Evolutionary conservation across 1,140 invertebrate genomes (phyloP).

Genomic region (Chlorops oryzae): DNA sequence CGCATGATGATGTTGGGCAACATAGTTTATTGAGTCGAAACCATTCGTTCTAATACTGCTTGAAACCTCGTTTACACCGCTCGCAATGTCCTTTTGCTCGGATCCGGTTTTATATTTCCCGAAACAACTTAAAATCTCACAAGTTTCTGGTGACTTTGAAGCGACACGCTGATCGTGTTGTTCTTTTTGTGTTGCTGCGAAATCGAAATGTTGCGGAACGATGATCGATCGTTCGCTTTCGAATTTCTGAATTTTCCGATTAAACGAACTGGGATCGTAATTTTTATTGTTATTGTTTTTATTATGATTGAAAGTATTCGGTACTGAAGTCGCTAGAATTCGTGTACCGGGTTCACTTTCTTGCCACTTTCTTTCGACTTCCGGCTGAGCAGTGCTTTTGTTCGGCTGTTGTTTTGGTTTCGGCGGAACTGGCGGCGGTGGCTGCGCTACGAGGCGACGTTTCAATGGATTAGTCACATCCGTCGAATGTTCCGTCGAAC

Average conservation of each 20-base stretch:
- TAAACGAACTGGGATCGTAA: slow-evolving; percentile 3
- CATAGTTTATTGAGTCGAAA: no score
- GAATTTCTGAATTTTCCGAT: slow-evolving; percentile 8
- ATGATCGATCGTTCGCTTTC: slow-evolving; percentile 2
- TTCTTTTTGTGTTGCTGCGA: background rate
- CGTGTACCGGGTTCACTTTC: no score
- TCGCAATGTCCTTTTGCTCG: no score
- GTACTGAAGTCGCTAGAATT: no score
- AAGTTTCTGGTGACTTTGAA: slow-evolving; percentile 5
- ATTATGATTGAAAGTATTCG: slow-evolving; percentile 8
- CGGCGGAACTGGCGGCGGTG: slow-evolving; percentile 24
- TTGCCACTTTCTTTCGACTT: no score
- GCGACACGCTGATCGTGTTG: slow-evolving; percentile 6
- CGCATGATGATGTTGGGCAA: no score
- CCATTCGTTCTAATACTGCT: no score
- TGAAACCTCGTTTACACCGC: no score
- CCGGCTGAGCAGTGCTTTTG: no score
- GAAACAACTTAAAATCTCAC: slow-evolving; percentile 17
- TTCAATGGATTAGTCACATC: slow-evolving; percentile 13
- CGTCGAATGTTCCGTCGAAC: no score
- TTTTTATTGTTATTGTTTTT: background rate
- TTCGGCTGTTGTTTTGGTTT: slow-evolving; percentile 25
- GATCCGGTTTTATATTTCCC: slow-evolving; percentile 9
- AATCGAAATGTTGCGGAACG: background rate
- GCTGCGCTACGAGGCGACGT: background rate